Evolutionary conservation across 2,113 vertebrate genomes (phyloP), one percentile per base, ranked within the genome.

Genomic region (Boulengeromyrus knoepffleri): DNA sequence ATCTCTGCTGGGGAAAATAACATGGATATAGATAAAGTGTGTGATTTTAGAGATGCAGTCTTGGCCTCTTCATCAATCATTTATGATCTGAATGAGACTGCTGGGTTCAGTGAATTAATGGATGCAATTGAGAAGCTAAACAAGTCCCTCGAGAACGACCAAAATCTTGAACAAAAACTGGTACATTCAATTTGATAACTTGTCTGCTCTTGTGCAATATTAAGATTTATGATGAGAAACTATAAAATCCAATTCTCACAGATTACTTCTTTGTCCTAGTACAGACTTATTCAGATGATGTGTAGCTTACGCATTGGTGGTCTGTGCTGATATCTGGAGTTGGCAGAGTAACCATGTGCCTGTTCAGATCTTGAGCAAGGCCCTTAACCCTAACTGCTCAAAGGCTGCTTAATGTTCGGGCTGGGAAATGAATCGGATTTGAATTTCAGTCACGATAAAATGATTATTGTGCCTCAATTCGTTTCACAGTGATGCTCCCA

Each of bases 1-100:
- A 97, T 97, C 92, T 97, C 96, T 0, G 97, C 97, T 1, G 97
- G 97, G 58, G 97, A 97, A 94, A 97, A 97, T 0, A 96, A 96
- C 92, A 95, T 97, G 77, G 97, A 97, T 0, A 96, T 97, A 86
- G 96, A 96, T 91, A 94, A 96, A 0, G 97, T 97, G 88, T 96
- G 96, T 0, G 96, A 93, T 74, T 97, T 97, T 93, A 97, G 97
- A 0, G 96, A 97, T 2, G 83, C 96, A 0, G 94, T 97, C 80
- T 95, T 96, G 70, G 97, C 96, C 91, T 97, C 95, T 15, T 93
- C 96, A 0, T 92, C 95, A 2, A 89, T 97, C 89, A 94, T 97
- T 0, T 97, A 96, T 1, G 94, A 97, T 12, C 91, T 97, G 0
- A 90, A 47, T 19, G 6, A 3, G 0, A 5, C 88, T 0, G 91